These are phyloP conservation scores for Tragulus kanchil DNA, from an alignment of 2,113 vertebrate species.

Conservation along the genomic window DNA sequence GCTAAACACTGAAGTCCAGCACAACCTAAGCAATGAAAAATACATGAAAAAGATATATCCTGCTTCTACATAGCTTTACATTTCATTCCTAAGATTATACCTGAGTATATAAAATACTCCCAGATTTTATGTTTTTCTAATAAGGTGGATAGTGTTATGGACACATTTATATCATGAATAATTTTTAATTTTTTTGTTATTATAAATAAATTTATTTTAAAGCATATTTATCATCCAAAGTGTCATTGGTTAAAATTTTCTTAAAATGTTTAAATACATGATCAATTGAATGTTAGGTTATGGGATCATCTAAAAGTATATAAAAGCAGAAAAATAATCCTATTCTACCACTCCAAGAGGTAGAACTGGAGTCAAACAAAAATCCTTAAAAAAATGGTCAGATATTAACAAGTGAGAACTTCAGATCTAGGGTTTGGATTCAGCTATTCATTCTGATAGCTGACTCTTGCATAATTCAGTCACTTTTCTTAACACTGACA, in stretches of 20 bases:
- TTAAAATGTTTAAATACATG: neutral
- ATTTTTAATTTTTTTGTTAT: neutral
- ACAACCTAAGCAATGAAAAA: neutral
- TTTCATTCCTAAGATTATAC: neutral
- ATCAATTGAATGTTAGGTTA: neutral
- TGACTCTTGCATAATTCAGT: neutral
- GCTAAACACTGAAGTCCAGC: neutral
- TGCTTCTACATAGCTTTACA: neutral
- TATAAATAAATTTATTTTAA: slow-evolving; percentile 42
- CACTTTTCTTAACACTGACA: slow-evolving; percentile 63
- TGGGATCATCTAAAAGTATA: neutral
- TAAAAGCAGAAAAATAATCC: neutral
- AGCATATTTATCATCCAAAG: neutral
- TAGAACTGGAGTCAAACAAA: neutral
- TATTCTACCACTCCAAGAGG: neutral
- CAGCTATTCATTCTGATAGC: slow-evolving; percentile 24
- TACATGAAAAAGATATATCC: neutral
- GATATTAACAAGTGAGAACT: neutral
- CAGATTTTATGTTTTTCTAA: neutral
- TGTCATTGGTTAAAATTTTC: neutral
- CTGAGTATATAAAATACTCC: neutral
- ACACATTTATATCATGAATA: neutral
- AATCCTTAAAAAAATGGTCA: neutral
- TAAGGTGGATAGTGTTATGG: neutral
- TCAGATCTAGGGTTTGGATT: neutral